phyloP scores from a whole-genome alignment of 2,888 invertebrate genomes.

The Marronus borbonicus region DNA sequence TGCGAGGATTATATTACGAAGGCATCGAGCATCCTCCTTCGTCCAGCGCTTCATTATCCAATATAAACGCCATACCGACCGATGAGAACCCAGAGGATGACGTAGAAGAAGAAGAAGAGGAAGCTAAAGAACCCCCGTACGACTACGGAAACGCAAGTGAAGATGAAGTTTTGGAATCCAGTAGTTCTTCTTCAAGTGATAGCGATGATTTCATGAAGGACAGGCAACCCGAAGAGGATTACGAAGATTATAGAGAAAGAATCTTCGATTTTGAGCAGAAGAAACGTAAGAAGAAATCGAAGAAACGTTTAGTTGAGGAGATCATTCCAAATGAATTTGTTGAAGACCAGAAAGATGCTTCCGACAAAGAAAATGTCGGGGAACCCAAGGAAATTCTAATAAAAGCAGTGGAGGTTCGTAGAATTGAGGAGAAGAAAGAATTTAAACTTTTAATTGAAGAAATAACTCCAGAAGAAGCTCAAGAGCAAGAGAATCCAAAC shows the following conservation, averaged over 20 bases:
- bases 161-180: conserved; percentile 49
- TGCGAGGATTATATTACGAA: conserved; percentile 50
- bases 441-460: conserved; percentile 42
- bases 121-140: conserved; percentile 22
- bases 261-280: conserved; percentile 64
- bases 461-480: not conserved
- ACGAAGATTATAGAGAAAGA: conserved; percentile 61
- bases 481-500: conserved; percentile 29
- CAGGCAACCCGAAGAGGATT: conserved; percentile 61
- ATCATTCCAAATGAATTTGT: conserved; percentile 16
- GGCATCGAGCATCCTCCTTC: conserved; percentile 50
- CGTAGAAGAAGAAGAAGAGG: conserved; percentile 48
- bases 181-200: conserved; percentile 38
- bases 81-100: conserved; percentile 29
- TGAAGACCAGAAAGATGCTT: not conserved
- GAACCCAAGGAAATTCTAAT: not conserved
- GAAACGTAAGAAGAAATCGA: conserved; percentile 35
- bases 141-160: conserved; percentile 52
- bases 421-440: conserved; percentile 28
- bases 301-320: conserved; percentile 42
- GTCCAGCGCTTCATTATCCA: conserved; percentile 11
- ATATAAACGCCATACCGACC: conserved; percentile 46
- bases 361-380: not conserved
- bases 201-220: conserved; percentile 63
- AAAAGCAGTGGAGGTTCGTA: not conserved